phyloP scores from a whole-genome alignment of 2,113 vertebrate genomes.

The Ardeotis arabs region DNA sequence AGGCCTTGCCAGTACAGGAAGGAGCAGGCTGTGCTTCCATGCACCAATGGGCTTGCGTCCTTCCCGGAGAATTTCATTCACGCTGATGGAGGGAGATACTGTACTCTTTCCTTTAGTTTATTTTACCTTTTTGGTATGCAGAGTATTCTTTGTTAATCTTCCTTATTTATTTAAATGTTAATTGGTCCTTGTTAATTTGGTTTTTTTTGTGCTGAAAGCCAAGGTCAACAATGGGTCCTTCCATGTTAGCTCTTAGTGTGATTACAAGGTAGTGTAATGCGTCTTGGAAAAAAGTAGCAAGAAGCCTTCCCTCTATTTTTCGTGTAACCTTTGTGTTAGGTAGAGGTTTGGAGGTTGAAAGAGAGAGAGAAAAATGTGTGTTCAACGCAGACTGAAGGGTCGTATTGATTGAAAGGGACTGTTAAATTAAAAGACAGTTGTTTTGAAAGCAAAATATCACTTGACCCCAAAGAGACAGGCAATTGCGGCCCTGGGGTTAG shows the following conservation, averaged over 20 bases:
- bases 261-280: slow-evolving; percentile 34
- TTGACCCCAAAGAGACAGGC: not conserved
- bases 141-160: slow-evolving; percentile 48
- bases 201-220: slow-evolving; percentile 55
- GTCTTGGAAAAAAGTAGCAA: slow-evolving; percentile 25
- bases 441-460: slow-evolving; percentile 42
- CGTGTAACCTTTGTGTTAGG: slow-evolving; percentile 44
- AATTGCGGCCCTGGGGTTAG: slow-evolving; percentile 20
- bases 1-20: not conserved
- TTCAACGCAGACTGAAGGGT: not conserved
- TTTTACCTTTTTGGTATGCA: slow-evolving; percentile 47
- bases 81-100: not conserved
- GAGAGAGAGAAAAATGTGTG: slow-evolving; percentile 5
- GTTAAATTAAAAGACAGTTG: slow-evolving; percentile 40
- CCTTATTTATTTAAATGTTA: slow-evolving; percentile 72
- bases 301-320: not conserved
- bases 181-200: slow-evolving; percentile 71
- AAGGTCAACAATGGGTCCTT: slow-evolving; percentile 55
- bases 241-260: slow-evolving; percentile 43
- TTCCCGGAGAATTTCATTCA: not conserved
- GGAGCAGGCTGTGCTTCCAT: not conserved
- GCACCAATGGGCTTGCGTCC: not conserved
- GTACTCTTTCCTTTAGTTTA: slow-evolving; percentile 9
- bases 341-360: slow-evolving; percentile 5
- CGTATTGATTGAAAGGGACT: slow-evolving; percentile 32